Evolutionary conservation across 2,888 invertebrate species (phyloP).

Genomic region (Philaethria dido): DNA sequence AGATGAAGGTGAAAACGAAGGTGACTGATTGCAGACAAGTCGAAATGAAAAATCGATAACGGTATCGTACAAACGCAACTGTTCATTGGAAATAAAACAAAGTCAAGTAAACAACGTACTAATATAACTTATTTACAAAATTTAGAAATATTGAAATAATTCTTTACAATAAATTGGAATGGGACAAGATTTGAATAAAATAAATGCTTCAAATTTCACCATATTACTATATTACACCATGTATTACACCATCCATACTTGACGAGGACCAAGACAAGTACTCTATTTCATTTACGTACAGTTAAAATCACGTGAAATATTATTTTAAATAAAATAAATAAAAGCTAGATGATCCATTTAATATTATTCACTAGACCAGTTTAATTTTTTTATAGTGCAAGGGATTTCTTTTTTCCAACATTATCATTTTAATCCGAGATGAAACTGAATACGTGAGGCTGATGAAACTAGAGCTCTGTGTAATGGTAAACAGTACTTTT

Average conservation of each 20-base stretch:
- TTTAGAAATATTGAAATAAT: background rate
- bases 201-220: background rate
- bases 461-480: conserved; percentile 44
- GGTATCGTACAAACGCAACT: background rate
- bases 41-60: conserved; percentile 14
- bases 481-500: conserved; percentile 44
- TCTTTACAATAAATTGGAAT: background rate
- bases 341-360: background rate
- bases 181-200: background rate
- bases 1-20: conserved; percentile 16
- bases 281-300: background rate
- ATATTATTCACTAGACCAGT: background rate
- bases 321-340: background rate
- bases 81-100: background rate
- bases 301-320: background rate
- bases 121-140: background rate
- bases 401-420: background rate
- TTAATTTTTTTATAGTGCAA: background rate
- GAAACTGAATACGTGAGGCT: conserved; percentile 35
- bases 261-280: too few relatives aligned
- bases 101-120: background rate
- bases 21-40: conserved; percentile 16
- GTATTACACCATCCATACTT: too few relatives aligned
- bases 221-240: too few relatives aligned
- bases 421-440: conserved; percentile 1